Evolutionary conservation across 2,113 vertebrate species (phyloP).

Genomic region (Apteryx mantelli): DNA sequence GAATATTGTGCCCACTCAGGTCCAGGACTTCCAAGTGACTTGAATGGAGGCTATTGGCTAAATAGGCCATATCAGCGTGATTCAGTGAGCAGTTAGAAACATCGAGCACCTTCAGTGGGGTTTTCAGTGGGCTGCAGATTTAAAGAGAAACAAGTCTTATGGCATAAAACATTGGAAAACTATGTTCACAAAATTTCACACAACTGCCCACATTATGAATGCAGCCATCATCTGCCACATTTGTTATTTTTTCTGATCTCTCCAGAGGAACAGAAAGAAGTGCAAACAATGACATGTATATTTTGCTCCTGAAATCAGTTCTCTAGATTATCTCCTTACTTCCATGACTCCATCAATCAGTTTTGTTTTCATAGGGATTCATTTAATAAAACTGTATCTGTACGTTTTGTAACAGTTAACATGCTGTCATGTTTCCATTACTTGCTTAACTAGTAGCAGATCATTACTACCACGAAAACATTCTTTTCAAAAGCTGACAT

Average conservation of each 20-base stretch:
- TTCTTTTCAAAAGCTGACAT: background rate
- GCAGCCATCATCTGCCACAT: background rate
- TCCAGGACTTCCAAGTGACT: conserved; percentile 86
- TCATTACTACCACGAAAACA: background rate
- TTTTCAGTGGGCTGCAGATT: conserved; percentile 83
- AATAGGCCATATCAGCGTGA: conserved; percentile 88
- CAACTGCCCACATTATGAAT: background rate
- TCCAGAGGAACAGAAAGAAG: background rate
- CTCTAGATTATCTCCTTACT: background rate
- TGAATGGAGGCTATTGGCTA: conserved; percentile 89
- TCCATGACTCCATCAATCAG: background rate
- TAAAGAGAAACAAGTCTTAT: background rate
- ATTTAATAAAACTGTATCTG: background rate
- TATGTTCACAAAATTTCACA: background rate
- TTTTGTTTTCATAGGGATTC: background rate
- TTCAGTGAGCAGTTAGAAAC: conserved; percentile 89
- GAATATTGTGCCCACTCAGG: conserved; percentile 88
- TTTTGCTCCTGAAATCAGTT: background rate
- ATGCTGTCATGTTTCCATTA: background rate
- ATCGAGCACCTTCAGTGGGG: conserved; percentile 87
- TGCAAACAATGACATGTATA: background rate
- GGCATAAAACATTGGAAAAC: background rate
- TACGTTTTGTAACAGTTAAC: background rate
- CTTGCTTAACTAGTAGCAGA: background rate
- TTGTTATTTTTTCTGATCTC: background rate